Evolutionary conservation across 2,888 invertebrate species (phyloP).

Genomic region (Sepiola atlantica): DNA sequence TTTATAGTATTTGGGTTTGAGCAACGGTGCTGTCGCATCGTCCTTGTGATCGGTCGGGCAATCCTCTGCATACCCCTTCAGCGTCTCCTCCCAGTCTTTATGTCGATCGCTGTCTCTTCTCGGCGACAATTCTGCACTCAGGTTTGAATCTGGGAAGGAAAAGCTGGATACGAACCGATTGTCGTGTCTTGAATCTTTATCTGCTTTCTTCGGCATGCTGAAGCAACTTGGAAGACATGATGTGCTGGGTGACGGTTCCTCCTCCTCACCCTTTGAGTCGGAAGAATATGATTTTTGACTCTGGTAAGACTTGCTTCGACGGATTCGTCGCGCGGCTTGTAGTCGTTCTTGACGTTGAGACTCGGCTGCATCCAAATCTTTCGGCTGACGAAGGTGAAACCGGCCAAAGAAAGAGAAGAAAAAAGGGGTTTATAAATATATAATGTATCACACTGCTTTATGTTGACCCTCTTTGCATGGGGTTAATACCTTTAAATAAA

Average conservation of each 20-base stretch:
- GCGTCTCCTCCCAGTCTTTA: conserved; percentile 52
- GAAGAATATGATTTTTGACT: conserved; percentile 57
- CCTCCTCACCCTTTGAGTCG: conserved; percentile 57
- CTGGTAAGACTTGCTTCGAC: conserved; percentile 66
- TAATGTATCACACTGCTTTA: too few species aligned
- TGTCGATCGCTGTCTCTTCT: conserved; percentile 37
- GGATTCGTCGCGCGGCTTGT: conserved; percentile 66
- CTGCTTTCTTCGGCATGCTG: conserved; percentile 65
- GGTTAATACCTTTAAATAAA: too few species aligned
- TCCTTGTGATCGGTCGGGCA: conserved; percentile 57
- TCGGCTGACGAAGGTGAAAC: conserved; percentile 59
- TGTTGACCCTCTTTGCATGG: too few species aligned
- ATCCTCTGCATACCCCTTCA: conserved; percentile 53
- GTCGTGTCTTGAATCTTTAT: conserved; percentile 51
- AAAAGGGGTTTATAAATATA: neutral
- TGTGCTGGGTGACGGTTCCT: conserved; percentile 57
- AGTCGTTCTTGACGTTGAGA: conserved; percentile 66
- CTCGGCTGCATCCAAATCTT: conserved; percentile 68
- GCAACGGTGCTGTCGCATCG: conserved; percentile 60
- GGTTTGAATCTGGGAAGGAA: conserved; percentile 63
- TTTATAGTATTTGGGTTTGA: conserved; percentile 48
- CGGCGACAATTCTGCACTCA: conserved; percentile 52
- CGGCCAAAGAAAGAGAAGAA: neutral
- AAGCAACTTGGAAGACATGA: conserved; percentile 70
- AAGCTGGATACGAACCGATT: conserved; percentile 57